These are phyloP conservation scores for Microplitis demolitor DNA, from an alignment of 1,140 invertebrate genomes.

Conservation along the genomic window DNA sequence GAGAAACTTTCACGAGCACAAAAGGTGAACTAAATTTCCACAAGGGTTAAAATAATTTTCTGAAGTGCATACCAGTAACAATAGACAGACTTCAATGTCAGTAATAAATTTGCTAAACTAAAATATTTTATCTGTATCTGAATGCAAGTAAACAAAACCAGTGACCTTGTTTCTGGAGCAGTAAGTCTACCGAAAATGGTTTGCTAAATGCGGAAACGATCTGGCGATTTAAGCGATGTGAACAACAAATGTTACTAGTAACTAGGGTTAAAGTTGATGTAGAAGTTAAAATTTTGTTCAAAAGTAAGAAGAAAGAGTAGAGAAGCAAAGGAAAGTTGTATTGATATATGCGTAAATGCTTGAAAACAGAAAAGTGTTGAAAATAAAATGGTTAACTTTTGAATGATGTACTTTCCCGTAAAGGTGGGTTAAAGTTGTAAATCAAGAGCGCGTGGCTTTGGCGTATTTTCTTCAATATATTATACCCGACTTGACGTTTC, in stretches of 20 bases:
- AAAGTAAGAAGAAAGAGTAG: too few relatives aligned
- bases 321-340: too few relatives aligned
- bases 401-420: background rate
- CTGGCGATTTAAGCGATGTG: background rate
- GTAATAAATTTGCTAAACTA: background rate
- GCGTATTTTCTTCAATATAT: background rate
- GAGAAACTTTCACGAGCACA: too few relatives aligned
- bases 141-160: constrained; percentile 20
- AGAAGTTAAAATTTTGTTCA: too few relatives aligned
- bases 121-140: too few relatives aligned
- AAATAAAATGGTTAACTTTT: background rate
- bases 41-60: too few relatives aligned
- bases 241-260: background rate
- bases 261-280: too few relatives aligned
- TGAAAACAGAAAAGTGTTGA: constrained; percentile 22
- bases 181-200: background rate
- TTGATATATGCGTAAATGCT: background rate
- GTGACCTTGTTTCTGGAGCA: constrained; percentile 31
- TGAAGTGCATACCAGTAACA: too few relatives aligned
- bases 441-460: constrained; percentile 45
- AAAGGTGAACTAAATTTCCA: too few relatives aligned
- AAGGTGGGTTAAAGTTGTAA: constrained; percentile 32
- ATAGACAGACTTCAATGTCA: background rate
- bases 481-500: background rate
- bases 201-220: background rate